Base-by-base conservation (phyloP, 1,140 invertebrate species). In the Lasioglossum baleicum region DNA sequence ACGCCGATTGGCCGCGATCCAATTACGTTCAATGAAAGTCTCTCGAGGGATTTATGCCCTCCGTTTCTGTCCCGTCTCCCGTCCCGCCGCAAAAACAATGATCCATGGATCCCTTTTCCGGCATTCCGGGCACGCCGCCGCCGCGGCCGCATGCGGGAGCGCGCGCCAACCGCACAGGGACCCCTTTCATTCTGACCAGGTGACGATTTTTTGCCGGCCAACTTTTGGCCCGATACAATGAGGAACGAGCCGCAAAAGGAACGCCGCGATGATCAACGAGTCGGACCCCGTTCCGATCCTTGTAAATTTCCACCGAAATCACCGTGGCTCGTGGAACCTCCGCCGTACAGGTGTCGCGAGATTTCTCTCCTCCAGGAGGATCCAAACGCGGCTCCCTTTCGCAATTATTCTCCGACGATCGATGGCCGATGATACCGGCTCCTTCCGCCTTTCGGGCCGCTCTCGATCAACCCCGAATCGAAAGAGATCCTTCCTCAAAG, bases 11-110 rank as follows among this genome's bases (percentile, higher is more conserved):
- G 83, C 81, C 68, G 35, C 82, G 82, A 84, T 87, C 86, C 87
- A 86, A 88, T 88, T 87, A 85, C 79, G 75, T 74, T 78, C 72
- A 83, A 88, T 83, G 88, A 88, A 87, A 88, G 87, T 83, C 83
- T 66, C 73, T 65, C 80, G 81, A 82, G 77, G 69, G 81, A 88
- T 88, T 88, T 87, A 88, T 88, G 75, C 78, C 69, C 67, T 65
- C 56, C 64, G 72, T 60, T 77, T 72, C 63, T 65, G 71, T 63
- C 72, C 78, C 77, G 74, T 80, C 72, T 74, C 51, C 73, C 75
- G 26, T 73, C 56, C 58, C 35, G 22, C 20, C 61, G 71, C 79
- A 80, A 84, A 88, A 86, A 86, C 83, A 69, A 82, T 83, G 84
- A 86, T 77, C 81, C 74, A 70, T 85, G 83, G 84, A 89, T 89